Conservation (phyloP, 2,888 invertebrate species). For the Vanessa cardui region DNA sequence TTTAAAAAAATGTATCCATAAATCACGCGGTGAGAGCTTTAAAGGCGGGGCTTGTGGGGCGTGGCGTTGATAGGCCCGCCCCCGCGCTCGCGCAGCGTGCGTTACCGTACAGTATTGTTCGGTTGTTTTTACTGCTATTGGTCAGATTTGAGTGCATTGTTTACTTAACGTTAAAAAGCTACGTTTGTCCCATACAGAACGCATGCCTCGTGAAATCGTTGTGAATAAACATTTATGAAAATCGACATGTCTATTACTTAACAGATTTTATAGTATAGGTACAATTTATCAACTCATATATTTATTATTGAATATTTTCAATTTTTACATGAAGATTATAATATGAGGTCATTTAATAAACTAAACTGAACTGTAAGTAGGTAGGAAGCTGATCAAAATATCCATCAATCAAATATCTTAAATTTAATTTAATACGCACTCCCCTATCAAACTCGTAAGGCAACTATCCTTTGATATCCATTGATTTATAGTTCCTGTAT, state of each 20-base stretch:
- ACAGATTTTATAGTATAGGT: too few relatives aligned
- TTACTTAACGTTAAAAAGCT: constrained; percentile 34
- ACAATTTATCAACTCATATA: neutral
- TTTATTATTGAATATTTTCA: too few relatives aligned
- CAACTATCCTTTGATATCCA: too few relatives aligned
- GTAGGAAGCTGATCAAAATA: too few relatives aligned
- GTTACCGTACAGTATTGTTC: constrained; percentile 71
- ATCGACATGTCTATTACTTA: neutral
- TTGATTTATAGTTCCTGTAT: too few relatives aligned
- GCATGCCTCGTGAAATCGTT: neutral
- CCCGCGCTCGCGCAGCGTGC: constrained; percentile 61
- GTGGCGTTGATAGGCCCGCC: constrained; percentile 63
- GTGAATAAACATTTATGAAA: constrained; percentile 6
- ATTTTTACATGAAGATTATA: too few relatives aligned
- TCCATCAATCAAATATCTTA: too few relatives aligned
- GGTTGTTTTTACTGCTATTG: constrained; percentile 45
- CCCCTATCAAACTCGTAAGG: too few relatives aligned
- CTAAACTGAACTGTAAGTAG: too few relatives aligned
- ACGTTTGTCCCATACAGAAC: constrained; percentile 7
- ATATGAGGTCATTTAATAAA: too few relatives aligned
- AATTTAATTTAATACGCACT: too few relatives aligned
- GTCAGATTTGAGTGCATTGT: constrained; percentile 41
- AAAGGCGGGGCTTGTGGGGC: constrained; percentile 60
- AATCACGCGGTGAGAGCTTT: constrained; percentile 49
- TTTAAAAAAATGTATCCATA: constrained; percentile 47